Conservation (phyloP, 2,888 invertebrate genomes). For the Hydrotaea cyrtoneurina region DNA sequence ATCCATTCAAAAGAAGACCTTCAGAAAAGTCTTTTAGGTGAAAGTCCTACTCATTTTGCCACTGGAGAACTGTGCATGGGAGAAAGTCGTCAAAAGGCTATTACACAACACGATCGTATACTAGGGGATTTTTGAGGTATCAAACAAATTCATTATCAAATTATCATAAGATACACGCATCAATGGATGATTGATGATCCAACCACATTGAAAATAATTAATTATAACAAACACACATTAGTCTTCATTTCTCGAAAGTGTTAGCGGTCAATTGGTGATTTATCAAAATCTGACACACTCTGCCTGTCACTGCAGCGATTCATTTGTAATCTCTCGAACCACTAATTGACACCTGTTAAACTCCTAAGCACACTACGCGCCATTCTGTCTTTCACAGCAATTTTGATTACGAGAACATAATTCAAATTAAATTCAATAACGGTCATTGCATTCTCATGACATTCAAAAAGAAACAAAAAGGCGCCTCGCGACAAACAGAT, state of each 20-base stretch:
- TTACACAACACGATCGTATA: no score
- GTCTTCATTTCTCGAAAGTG: neutral
- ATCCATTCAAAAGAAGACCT: no score
- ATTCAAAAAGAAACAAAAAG: no score
- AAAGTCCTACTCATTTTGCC: no score
- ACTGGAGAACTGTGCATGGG: no score
- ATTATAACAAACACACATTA: neutral
- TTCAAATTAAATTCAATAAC: neutral
- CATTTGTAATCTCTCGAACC: neutral
- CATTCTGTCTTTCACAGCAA: neutral
- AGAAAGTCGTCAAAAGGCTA: no score
- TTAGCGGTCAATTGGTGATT: neutral
- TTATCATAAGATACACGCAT: no score
- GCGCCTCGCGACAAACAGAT: neutral
- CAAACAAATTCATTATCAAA: no score
- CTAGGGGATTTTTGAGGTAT: no score
- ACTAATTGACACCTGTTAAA: neutral
- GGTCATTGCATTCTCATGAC: conserved; percentile 7
- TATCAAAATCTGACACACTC: neutral
- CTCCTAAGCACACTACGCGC: neutral
- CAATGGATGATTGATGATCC: no score
- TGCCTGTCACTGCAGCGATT: neutral
- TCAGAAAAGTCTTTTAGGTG: no score
- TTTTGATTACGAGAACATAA: no score
- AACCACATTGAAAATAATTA: neutral